phyloP scores from a whole-genome alignment of 1,140 invertebrate genomes.

The Apis dorsata region DNA sequence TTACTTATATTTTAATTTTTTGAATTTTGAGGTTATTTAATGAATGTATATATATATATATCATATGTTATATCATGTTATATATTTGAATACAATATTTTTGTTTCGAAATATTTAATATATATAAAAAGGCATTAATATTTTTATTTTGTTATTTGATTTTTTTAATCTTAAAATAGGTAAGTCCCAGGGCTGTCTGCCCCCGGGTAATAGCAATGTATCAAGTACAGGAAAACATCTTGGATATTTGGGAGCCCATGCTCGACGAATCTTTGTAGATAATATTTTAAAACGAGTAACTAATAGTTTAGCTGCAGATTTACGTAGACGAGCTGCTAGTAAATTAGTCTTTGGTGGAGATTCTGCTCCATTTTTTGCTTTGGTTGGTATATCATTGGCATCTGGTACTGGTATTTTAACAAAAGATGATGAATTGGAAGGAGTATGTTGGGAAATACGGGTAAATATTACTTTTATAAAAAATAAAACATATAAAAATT shows the following conservation, averaged over 20 bases:
- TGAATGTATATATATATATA: background rate
- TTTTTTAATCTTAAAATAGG: slow-evolving; percentile 58
- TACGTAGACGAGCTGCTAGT: slow-evolving; percentile 83
- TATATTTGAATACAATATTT: too few relatives aligned
- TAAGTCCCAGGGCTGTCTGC: slow-evolving; percentile 75
- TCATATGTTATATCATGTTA: too few relatives aligned
- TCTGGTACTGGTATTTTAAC: slow-evolving; percentile 88
- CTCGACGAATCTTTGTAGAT: slow-evolving; percentile 84
- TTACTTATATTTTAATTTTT: background rate
- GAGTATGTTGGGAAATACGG: slow-evolving; percentile 89
- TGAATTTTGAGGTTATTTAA: background rate
- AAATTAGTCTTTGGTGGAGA: slow-evolving; percentile 84
- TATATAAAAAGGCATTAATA: too few relatives aligned
- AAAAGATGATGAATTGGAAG: slow-evolving; percentile 89
- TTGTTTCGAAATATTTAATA: too few relatives aligned
- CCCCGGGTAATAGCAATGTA: slow-evolving; percentile 70
- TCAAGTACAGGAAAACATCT: slow-evolving; percentile 74
- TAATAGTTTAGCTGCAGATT: slow-evolving; percentile 83
- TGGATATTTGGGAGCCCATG: slow-evolving; percentile 82
- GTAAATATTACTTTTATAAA: slow-evolving; percentile 71
- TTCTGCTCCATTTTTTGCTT: slow-evolving; percentile 87
- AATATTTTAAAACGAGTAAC: slow-evolving; percentile 86
- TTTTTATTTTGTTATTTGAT: too few relatives aligned
- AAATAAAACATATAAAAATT: background rate
- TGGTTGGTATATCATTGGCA: slow-evolving; percentile 88